A percentile compares a stretch with the other conserved stretches of the same genome.
These are phyloP conservation scores for Plectropomus leopardus DNA, from an alignment of 2,113 vertebrate species.

Conservation along the genomic window DNA sequence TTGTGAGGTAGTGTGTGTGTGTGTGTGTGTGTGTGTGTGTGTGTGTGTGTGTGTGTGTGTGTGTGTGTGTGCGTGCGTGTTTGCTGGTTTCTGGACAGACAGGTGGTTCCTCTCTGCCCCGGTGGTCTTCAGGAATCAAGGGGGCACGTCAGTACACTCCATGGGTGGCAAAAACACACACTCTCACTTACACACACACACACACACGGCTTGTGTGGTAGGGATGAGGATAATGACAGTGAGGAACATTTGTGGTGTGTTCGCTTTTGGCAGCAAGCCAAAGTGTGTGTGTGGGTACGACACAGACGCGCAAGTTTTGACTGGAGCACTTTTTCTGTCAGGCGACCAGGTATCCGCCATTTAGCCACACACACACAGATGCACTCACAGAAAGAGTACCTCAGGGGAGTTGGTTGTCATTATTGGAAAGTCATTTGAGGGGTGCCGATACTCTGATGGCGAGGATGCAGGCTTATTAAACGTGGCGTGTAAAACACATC, in stretches of 20 bases:
- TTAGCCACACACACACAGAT: constrained; percentile 23
- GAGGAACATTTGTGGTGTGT: constrained; percentile 39
- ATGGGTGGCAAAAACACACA: constrained; percentile 70
- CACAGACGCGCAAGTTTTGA: constrained; percentile 30
- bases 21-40: constrained; percentile 8
- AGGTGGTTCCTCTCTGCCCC: constrained; percentile 75
- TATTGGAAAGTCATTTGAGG: constrained; percentile 79
- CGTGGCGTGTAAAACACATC: constrained; percentile 62
- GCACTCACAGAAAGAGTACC: constrained; percentile 14
- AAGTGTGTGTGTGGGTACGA: constrained; percentile 4
- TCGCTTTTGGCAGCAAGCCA: constrained; percentile 32
- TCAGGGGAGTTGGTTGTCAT: constrained; percentile 65
- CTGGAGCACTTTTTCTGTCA: constrained; percentile 37
- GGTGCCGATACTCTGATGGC: constrained; percentile 66
- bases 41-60: constrained; percentile 37
- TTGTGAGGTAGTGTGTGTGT: constrained; percentile 5
- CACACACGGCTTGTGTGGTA: constrained; percentile 36
- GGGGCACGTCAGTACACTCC: constrained; percentile 52
- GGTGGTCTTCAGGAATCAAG: constrained; percentile 76
- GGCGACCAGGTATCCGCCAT: constrained; percentile 35
- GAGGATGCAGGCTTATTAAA: constrained; percentile 70
- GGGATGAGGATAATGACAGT: constrained; percentile 39
- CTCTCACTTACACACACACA: constrained; percentile 21
- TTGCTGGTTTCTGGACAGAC: constrained; percentile 64
- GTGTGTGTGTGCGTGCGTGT: background rate